Conservation (phyloP, 2,888 invertebrate genomes). For the Norana najaformis region DNA sequence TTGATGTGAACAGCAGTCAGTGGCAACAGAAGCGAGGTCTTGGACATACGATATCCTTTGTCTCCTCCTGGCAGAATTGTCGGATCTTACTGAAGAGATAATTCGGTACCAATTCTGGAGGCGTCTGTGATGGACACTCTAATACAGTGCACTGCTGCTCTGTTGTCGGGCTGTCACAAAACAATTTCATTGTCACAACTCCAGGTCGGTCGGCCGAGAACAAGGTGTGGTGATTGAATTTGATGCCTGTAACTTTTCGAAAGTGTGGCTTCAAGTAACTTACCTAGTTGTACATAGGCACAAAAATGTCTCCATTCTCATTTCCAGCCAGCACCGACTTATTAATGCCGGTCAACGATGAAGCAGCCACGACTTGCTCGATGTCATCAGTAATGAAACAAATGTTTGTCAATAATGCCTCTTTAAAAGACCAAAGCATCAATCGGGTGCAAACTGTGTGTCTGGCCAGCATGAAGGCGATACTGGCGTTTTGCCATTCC, state of each 20-base stretch:
- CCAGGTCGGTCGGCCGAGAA: background rate
- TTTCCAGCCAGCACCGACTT: constrained; percentile 21
- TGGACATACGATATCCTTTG: background rate
- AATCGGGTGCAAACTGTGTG: constrained; percentile 7
- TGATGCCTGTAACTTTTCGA: constrained; percentile 16
- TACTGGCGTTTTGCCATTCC: constrained; percentile 27
- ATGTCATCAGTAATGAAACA: constrained; percentile 24
- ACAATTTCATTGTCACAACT: background rate
- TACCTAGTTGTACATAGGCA: constrained; percentile 23
- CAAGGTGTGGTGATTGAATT: constrained; percentile 22
- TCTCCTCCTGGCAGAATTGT: background rate
- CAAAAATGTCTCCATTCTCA: constrained; percentile 19
- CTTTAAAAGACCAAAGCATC: background rate
- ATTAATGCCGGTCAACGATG: background rate
- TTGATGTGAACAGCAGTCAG: too few species aligned
- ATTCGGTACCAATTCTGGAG: background rate
- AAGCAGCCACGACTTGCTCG: constrained; percentile 25
- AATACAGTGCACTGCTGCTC: background rate
- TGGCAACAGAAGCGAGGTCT: background rate
- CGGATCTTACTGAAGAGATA: background rate
- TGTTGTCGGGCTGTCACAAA: background rate
- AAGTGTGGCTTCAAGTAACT: background rate
- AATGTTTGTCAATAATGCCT: background rate
- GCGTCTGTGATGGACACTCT: background rate
- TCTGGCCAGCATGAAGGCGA: constrained; percentile 24